These are phyloP conservation scores for Rhea pennata DNA, from an alignment of 2,113 vertebrate genomes.

Conservation along the genomic window DNA sequence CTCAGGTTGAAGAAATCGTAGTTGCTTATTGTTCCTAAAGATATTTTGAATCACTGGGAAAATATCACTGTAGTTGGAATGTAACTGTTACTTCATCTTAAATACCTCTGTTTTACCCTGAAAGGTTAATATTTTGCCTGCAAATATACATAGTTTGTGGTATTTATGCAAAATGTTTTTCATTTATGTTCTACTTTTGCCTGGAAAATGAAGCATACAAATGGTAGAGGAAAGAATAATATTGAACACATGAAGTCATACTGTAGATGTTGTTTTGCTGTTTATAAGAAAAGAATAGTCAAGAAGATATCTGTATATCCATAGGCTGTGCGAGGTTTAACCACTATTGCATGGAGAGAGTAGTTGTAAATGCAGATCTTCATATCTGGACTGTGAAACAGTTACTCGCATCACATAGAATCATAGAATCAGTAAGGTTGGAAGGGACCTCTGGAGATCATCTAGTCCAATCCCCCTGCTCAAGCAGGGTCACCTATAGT, in stretches of 20 bases:
- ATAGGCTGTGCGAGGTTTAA: neutral
- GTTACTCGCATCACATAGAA: neutral
- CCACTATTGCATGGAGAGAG: neutral
- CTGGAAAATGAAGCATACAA: neutral
- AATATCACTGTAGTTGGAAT: neutral
- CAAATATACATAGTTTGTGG: neutral
- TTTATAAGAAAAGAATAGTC: neutral
- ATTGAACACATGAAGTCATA: neutral
- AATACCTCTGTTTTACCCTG: neutral
- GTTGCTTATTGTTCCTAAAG: neutral
- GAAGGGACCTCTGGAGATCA: no score
- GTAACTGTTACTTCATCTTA: neutral
- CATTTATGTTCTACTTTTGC: neutral
- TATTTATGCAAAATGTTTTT: neutral
- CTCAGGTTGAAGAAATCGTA: neutral
- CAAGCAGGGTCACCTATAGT: no score
- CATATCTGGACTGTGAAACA: neutral
- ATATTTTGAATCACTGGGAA: neutral
- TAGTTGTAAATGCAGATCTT: neutral
- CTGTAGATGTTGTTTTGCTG: neutral
- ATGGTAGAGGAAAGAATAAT: neutral
- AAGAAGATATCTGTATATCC: neutral
- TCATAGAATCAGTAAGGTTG: no score
- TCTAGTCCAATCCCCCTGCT: no score
- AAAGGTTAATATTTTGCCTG: neutral